phyloP scores from a whole-genome alignment of 2,797 vertebrate genomes.

The Yasuhikotakia modesta region DNA sequence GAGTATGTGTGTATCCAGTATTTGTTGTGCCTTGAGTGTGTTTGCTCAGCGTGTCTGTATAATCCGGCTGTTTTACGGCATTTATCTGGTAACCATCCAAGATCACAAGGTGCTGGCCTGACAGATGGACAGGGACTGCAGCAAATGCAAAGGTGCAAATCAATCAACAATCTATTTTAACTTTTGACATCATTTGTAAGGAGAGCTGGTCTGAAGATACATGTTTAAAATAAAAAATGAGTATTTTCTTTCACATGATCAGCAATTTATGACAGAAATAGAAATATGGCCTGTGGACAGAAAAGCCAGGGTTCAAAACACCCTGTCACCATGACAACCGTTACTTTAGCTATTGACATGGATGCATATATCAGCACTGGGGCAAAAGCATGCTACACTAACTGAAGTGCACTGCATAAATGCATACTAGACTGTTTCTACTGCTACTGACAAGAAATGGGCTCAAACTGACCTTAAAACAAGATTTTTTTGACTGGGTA shows the following conservation, averaged over 20 bases:
- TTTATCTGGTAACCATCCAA: background rate
- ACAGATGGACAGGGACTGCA: constrained; percentile 5
- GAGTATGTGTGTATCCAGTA: constrained; percentile 42
- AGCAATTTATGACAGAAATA: background rate
- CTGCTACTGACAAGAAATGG: background rate
- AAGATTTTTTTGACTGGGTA: background rate
- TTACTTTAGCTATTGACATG: constrained; percentile 5
- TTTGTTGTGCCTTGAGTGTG: constrained; percentile 55
- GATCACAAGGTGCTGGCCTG: constrained; percentile 22
- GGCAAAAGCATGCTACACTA: background rate
- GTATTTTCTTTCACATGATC: background rate
- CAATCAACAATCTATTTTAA: background rate
- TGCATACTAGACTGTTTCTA: background rate
- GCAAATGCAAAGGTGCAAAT: background rate
- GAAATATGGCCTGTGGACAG: background rate
- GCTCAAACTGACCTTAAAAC: background rate
- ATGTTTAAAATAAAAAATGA: background rate
- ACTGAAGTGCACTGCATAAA: background rate
- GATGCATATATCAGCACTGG: background rate
- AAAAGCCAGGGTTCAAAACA: too few relatives aligned
- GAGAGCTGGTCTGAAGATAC: background rate
- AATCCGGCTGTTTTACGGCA: constrained; percentile 49
- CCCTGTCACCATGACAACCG: constrained; percentile 26
- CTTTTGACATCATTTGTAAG: background rate
- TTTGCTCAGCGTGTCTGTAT: constrained; percentile 47